Evolutionary conservation across 2,888 invertebrate genomes (phyloP), one percentile per base, ranked within the genome.

Genomic region (Drosophila pullipes): DNA sequence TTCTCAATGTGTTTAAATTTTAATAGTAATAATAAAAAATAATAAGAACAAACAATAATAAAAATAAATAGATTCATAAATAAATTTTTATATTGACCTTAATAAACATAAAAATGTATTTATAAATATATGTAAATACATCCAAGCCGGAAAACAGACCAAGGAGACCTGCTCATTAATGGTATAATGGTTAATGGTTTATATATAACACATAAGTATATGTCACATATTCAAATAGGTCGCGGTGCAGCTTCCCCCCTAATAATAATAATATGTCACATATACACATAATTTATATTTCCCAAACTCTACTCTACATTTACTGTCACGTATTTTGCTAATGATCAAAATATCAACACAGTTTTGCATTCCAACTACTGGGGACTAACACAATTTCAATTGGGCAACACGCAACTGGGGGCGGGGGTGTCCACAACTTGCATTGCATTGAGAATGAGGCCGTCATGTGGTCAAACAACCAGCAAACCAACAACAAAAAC

Each of bases 401-500:
- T 74, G 61, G 69, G 67, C 68, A 63, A 53, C 54, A 66, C 63
- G 59, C 69, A 74, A 52, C 54, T 67, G 30, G 16, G 25, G 63
- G 77, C 62, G 59, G 35, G 59, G 35, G 35, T 5, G 16, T 5
- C 13, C 35, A 53, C 22, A 16, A 61, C 44, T 67, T 54, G 47
- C 65, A 60, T 16, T 25, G 69, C 71, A 58, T 60, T 74, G 66
- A 63, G 52, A 69, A 74, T 63, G 78, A 75, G 71, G 55, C 64
- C 89, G 89, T 85, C 86, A 87, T 87, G 89, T 87, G 86, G 91
- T 85, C 91, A 82, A 87, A 87, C 86, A 87, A 90, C 89, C 54
- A 61, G 62, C 72, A 59, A 72, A 68, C 66, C 61, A 58, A 63
- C 62, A 74, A 63, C 70, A 67, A 60, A 61, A 69, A 13, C 35